Conservation (phyloP, 2,113 vertebrate genomes). For the Coturnix japonica region DNA sequence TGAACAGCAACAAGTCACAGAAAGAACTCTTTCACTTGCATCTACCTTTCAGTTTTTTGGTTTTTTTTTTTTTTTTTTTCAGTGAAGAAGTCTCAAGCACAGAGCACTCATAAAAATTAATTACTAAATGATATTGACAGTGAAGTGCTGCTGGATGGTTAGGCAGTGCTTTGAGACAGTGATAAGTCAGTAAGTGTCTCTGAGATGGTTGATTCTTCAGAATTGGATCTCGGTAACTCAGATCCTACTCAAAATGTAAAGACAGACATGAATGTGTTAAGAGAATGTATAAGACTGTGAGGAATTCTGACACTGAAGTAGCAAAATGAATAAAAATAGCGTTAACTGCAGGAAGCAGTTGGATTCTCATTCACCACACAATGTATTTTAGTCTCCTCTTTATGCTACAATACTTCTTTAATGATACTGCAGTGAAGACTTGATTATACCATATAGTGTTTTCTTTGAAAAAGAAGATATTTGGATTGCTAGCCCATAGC, state of each 20-base stretch:
- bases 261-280: background rate
- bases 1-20: background rate
- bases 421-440: slow-evolving; percentile 43
- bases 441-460: slow-evolving; percentile 35
- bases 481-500: slow-evolving; percentile 38
- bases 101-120: background rate
- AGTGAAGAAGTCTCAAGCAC: background rate
- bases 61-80: background rate
- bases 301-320: background rate
- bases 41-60: background rate
- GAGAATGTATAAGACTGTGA: background rate
- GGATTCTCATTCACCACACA: slow-evolving; percentile 20
- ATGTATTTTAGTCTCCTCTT: slow-evolving; percentile 25
- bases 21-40: background rate
- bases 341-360: background rate
- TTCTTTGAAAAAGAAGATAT: slow-evolving; percentile 53
- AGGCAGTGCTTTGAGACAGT: background rate
- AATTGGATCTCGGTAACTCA: background rate
- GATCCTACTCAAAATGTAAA: background rate
- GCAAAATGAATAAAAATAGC: slow-evolving; percentile 22
- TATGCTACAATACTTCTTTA: slow-evolving; percentile 35
- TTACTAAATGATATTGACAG: background rate
- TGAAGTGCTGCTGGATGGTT: background rate
- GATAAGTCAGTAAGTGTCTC: background rate
- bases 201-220: background rate